Evolutionary conservation across 2,888 invertebrate genomes (phyloP), one percentile per base, ranked within the genome.

Genomic region (Magallana nippona): DNA sequence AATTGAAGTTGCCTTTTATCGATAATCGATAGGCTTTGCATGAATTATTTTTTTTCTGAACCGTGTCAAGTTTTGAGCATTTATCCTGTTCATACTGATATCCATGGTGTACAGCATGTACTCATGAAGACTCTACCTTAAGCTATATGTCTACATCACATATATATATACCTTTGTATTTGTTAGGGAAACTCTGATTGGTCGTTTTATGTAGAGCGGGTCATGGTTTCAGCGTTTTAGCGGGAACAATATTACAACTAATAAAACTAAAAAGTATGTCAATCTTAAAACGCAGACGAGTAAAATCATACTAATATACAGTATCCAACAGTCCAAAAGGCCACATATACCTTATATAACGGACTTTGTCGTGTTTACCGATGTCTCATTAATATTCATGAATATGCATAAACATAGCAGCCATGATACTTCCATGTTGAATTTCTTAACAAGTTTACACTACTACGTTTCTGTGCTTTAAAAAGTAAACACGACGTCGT

Each of bases 401-500:
- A 83, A 78, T 83, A 85, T 84, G 86, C 84, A 83, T 83, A 79
- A 77, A 83, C 71, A 82, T 81, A 83, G 83, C 78, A 81, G 85
- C 85, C 83, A 83, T 83, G 78, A 85, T 85, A 79, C 84, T 82
- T 84, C 78, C 84, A 84, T 83, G 85, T 56, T 82, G 80, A 80
- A 82, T 71, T 55, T 81, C 22, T 82, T 83, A 82, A 85, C 78
- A 85, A 83, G 83, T 83, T 85, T 83, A 82, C 79, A 71, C 63
- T 79, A 60, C 81, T 71, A 81, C 81, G 80, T 82, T 44, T 57
- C 27, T 44, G 27, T 60, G 56, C 55, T 71, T 27, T 27, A 78
- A 85, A 83, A 85, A 86, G 82, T 87, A 87, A 87, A 86, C 87
- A 90, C 90, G 89, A 89, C 89, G 87, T 86, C 90, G 89, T 87